phyloP scores from a whole-genome alignment of 2,888 invertebrate genomes.

The Catonia carolina region DNA sequence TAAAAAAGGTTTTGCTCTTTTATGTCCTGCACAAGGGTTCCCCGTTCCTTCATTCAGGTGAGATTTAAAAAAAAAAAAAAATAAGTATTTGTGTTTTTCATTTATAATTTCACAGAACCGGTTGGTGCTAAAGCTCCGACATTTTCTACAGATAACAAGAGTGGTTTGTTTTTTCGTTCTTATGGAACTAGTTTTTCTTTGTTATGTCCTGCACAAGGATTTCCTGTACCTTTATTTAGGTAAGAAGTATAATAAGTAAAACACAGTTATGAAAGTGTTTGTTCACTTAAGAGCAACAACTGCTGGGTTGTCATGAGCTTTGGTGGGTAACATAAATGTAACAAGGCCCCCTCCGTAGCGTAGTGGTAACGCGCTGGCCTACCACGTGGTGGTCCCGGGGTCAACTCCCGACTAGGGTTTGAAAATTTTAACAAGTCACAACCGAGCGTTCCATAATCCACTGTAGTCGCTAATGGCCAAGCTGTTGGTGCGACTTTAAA shows the following conservation, averaged over 20 bases:
- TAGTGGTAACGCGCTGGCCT: too few species aligned
- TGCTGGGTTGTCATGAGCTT: too few species aligned
- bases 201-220: constrained; percentile 42
- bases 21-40: constrained; percentile 54
- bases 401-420: too few species aligned
- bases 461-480: too few species aligned
- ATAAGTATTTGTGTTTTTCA: not conserved
- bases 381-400: too few species aligned
- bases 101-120: constrained; percentile 48
- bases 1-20: constrained; percentile 39
- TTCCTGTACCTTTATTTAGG: constrained; percentile 29
- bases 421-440: too few species aligned
- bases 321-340: too few species aligned
- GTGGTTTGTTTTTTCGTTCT: constrained; percentile 51
- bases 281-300: too few species aligned
- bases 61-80: constrained; percentile 36
- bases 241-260: not conserved
- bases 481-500: too few species aligned
- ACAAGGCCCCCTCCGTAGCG: too few species aligned
- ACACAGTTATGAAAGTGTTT: too few species aligned
- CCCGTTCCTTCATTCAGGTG: constrained; percentile 69
- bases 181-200: constrained; percentile 51
- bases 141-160: constrained; percentile 56
- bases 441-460: too few species aligned
- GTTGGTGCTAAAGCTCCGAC: constrained; percentile 59